Evolutionary conservation across 2,888 invertebrate species (phyloP).

Genomic region (Amphimallon solstitiale): DNA sequence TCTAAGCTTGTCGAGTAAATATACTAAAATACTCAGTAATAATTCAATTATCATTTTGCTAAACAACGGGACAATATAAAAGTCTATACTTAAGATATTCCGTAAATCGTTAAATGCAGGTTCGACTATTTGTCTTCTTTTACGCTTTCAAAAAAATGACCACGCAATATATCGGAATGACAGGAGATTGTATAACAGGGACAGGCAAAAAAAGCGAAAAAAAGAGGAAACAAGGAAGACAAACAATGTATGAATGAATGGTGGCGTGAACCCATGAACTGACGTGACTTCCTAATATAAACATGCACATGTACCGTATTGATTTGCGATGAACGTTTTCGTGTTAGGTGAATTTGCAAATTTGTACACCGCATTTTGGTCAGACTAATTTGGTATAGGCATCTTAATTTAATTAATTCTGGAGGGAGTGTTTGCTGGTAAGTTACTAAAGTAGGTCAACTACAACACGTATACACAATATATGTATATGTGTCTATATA

Average conservation of each 20-base stretch:
- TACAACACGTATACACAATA: conserved; percentile 17
- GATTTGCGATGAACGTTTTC: conserved; percentile 24
- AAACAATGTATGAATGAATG: conserved; percentile 50
- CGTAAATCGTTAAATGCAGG: conserved; percentile 40
- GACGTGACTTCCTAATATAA: conserved; percentile 48
- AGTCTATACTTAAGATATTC: no score
- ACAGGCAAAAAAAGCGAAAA: conserved; percentile 41
- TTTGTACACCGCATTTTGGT: conserved; percentile 20
- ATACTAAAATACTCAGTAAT: no score
- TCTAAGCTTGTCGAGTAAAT: no score
- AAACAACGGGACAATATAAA: no score
- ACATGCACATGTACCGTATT: conserved; percentile 31
- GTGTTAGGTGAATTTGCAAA: conserved; percentile 24
- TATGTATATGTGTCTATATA: no score
- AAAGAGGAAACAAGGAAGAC: conserved; percentile 43
- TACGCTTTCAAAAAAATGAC: conserved; percentile 54
- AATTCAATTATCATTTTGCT: no score
- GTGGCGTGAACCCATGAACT: conserved; percentile 51
- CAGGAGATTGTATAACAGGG: conserved; percentile 43
- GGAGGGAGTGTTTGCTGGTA: conserved; percentile 22
- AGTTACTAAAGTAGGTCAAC: conserved; percentile 24
- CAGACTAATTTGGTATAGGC: conserved; percentile 16
- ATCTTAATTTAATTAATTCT: conserved; percentile 32
- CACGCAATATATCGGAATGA: conserved; percentile 55
- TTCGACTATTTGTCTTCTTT: conserved; percentile 56